These are phyloP conservation scores for Lophura nycthemera DNA, from an alignment of 2,113 vertebrate genomes.

Conservation along the genomic window DNA sequence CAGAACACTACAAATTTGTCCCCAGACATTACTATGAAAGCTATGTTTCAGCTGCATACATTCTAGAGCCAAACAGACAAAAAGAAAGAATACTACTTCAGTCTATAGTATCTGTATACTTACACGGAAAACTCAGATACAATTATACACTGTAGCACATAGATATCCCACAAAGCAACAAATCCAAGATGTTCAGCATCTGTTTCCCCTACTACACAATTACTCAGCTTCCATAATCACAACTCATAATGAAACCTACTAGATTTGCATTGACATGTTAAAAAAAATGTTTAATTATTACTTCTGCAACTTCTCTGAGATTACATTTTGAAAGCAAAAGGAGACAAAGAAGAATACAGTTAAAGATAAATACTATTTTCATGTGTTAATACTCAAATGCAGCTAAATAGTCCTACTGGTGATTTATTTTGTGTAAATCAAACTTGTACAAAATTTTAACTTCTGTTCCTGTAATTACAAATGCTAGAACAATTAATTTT, in stretches of 20 bases:
- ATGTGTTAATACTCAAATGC: not conserved
- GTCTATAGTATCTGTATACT: not conserved
- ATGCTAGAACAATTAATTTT: not conserved
- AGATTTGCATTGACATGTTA: not conserved
- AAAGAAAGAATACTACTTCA: not conserved
- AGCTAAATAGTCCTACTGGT: not conserved
- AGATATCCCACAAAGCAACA: not conserved
- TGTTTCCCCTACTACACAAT: not conserved
- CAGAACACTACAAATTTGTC: not conserved
- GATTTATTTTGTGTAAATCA: not conserved
- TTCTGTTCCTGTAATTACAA: not conserved
- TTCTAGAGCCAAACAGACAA: not conserved
- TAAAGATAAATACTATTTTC: not conserved
- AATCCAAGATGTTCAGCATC: not conserved
- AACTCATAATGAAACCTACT: not conserved
- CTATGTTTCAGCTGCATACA: not conserved
- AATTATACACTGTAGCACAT: not conserved
- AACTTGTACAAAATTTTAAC: not conserved
- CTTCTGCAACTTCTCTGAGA: not conserved
- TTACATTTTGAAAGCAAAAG: not conserved
- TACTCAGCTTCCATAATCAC: not conserved
- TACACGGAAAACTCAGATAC: not conserved
- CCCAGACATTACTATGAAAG: not conserved
- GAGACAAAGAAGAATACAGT: not conserved
- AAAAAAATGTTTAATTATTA: not conserved